Evolutionary conservation across 2,797 vertebrate species (phyloP), one percentile per base, ranked within the genome.

Genomic region (Pitangus sulphuratus): DNA sequence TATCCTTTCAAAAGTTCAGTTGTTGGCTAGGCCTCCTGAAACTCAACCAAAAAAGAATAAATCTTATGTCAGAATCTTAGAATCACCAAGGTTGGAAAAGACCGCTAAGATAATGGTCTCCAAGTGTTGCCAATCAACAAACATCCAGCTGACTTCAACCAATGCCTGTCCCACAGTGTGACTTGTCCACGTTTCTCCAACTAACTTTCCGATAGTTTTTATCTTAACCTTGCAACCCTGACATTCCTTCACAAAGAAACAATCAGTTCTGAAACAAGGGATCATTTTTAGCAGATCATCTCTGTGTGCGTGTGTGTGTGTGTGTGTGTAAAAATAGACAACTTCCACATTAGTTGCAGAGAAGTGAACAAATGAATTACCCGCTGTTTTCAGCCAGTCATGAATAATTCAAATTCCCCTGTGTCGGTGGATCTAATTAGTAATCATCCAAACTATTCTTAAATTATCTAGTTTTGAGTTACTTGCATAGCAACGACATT

Each of bases 391-490:
- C 95, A 97, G 96, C 61, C 94, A 96, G 97, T 97, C 97, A 98
- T 98, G 98, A 98, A 98, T 98, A 98, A 98, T 98, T 98, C 98
- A 98, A 96, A 97, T 97, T 97, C 95, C 69, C 68, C 66, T 80
- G 94, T 97, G 97, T 96, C 93, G 2, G 94, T 85, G 85, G 93
- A 97, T 96, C 97, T 98, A 98, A 98, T 98, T 98, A 98, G 94
- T 96, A 98, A 98, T 98, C 98, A 98, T 97, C 96, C 92, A 97
- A 98, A 98, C 97, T 98, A 97, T 98, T 98, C 98, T 96, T 97
- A 97, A 98, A 98, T 98, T 98, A 98, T 97, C 97, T 97, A 89
- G 96, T 97, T 98, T 97, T 87, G 94, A 97, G 92, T 96, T 97
- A 97, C 97, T 97, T 91, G 86, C 89, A 97, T 97, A 94, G 83